Conservation (phyloP, 2,888 invertebrate genomes). For the Drosophila histrio region DNA sequence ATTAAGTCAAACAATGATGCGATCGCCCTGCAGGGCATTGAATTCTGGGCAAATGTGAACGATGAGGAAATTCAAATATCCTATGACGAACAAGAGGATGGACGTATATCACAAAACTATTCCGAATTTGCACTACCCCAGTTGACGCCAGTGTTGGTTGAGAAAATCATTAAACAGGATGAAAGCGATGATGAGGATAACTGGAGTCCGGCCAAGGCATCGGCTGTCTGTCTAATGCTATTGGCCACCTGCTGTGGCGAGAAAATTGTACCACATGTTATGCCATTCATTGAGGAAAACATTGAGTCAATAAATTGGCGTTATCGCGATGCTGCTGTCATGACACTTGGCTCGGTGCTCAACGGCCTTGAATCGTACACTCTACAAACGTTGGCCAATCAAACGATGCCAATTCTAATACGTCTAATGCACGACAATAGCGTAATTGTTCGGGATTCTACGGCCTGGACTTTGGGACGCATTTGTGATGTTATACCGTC, state of each 20-base stretch:
- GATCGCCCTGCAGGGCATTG: slow-evolving; percentile 98
- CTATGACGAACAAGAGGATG: slow-evolving; percentile 97
- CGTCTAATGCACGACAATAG: slow-evolving; percentile 96
- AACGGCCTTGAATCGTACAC: slow-evolving; percentile 95
- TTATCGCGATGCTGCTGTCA: slow-evolving; percentile 97
- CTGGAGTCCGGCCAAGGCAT: slow-evolving; percentile 99
- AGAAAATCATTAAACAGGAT: slow-evolving; percentile 97
- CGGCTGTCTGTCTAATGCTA: slow-evolving; percentile 99
- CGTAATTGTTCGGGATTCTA: slow-evolving; percentile 97
- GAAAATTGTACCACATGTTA: slow-evolving; percentile 96
- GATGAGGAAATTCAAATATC: slow-evolving; percentile 99
- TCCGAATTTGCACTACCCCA: slow-evolving; percentile 99
- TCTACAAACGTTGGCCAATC: slow-evolving; percentile 96
- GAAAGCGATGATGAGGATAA: slow-evolving; percentile 99
- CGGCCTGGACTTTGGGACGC: slow-evolving; percentile 99
- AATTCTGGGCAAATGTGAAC: slow-evolving; percentile 99
- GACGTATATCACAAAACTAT: slow-evolving; percentile 96
- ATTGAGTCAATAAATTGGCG: slow-evolving; percentile 97
- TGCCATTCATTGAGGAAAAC: slow-evolving; percentile 98
- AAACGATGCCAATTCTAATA: slow-evolving; percentile 98
- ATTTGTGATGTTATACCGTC: slow-evolving; percentile 98
- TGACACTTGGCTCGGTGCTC: slow-evolving; percentile 98
- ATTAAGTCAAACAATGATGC: slow-evolving; percentile 99
- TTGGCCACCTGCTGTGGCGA: slow-evolving; percentile 98
- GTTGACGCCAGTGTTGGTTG: slow-evolving; percentile 96